Base-by-base conservation (phyloP, 2,888 invertebrate genomes). In the Bimastos eiseni region DNA sequence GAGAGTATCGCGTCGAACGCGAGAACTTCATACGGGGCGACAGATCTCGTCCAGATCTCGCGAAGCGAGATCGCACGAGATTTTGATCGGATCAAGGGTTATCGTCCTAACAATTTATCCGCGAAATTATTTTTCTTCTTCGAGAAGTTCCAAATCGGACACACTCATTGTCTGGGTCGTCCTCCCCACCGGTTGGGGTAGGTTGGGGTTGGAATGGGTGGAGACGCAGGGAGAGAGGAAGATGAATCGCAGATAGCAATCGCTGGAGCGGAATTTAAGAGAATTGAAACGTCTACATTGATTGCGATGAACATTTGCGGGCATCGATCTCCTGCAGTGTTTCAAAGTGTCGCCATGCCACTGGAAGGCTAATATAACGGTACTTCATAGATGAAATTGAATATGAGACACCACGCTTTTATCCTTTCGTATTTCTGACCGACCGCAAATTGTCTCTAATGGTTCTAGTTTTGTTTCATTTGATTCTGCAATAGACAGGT, bases 1-100 rank as follows among this genome's bases (percentile, higher is more conserved):
- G 70, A 70, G 70, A 70, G 70, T 70, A 70, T 70, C 70, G 30
- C 70, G n/a, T n/a, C 70, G 70, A 70, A 70, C n/a, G 70, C 30
- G 70, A 70, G 70, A 70, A 70, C 70, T n/a, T 70, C 70, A 70
- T 70, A 70, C 70, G 11, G 70, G 70, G 70, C n/a, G 70, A 70
- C 70, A 70, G 70, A 70, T 70, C 70, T 70, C 70, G 70, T 86
- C 86, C 36, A 86, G 86, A 86, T 86, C 86, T 86, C 86, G 86
- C 86, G 34, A 24, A 5, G 86, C 86, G 86, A 86, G 86, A 86
- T 37, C 36, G 37, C 86, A 24, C 86, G 86, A 86, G 86, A 86
- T 86, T 37, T 36, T 8, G 86, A 86, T 34, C 86, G 34, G 37
- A n/a, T 34, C 34, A 86, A 86, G 86, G 86, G 86, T 36, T 86